These are phyloP conservation scores for Epinephelus malabaricus DNA, from an alignment of 2,797 vertebrate species.

Conservation along the genomic window DNA sequence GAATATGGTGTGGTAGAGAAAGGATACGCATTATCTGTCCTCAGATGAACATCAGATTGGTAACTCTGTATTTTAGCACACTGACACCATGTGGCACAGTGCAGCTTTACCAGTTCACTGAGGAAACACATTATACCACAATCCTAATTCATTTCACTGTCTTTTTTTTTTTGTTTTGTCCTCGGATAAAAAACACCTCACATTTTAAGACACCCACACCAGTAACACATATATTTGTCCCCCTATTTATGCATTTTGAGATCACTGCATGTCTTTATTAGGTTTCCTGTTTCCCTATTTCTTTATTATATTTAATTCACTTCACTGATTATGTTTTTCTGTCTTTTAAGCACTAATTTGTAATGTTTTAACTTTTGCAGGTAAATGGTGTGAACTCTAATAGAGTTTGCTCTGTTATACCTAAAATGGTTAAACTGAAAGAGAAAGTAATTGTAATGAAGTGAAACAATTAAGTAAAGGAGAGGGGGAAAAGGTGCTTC, in stretches of 20 bases:
- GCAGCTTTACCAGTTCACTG: neutral
- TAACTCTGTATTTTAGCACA: slow-evolving; percentile 28
- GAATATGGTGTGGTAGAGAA: too few species aligned
- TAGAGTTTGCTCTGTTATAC: neutral
- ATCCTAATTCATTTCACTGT: neutral
- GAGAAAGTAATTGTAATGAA: neutral
- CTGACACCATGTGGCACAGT: slow-evolving; percentile 72
- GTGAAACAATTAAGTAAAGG: neutral
- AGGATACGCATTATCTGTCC: neutral
- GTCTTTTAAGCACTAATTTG: too few species aligned
- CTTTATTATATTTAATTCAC: neutral
- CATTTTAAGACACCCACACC: neutral
- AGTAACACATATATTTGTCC: neutral
- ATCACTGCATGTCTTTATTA: neutral
- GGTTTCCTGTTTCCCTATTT: neutral
- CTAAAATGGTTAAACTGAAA: neutral
- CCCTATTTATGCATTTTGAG: neutral
- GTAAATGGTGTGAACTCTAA: neutral
- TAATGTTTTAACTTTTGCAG: too few species aligned
- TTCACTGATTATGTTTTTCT: too few species aligned
- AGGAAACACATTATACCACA: neutral
- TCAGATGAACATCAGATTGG: neutral
- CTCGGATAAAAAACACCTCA: neutral
- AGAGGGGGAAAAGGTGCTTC: neutral
- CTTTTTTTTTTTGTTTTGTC: neutral